These are phyloP conservation scores for Diplodus sargus DNA, from an alignment of 2,797 vertebrate genomes.

Conservation along the genomic window DNA sequence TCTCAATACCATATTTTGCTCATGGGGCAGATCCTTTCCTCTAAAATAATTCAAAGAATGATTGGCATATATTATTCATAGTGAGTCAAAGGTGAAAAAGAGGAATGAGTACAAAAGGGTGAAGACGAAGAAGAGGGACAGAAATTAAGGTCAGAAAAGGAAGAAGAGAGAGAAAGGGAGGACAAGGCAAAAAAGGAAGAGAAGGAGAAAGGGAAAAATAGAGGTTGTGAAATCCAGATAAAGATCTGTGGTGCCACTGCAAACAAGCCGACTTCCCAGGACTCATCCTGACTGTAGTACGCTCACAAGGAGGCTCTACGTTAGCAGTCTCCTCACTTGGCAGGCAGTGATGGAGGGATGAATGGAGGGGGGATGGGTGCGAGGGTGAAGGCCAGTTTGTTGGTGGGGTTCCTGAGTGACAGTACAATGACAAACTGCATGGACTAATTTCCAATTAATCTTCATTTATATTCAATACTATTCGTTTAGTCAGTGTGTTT, in stretches of 20 bases:
- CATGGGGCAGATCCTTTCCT: neutral
- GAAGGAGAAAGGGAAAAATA: neutral
- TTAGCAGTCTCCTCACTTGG: constrained; percentile 2
- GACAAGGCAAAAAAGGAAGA: neutral
- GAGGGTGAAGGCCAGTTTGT: neutral
- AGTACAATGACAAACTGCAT: neutral
- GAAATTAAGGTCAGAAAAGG: no score
- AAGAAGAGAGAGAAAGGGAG: neutral
- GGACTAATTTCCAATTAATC: neutral
- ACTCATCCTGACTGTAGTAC: constrained; percentile 21
- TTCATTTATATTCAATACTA: neutral
- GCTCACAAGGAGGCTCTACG: neutral
- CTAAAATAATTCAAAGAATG: no score
- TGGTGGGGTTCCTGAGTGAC: neutral
- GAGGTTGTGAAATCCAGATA: neutral
- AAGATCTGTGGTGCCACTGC: neutral
- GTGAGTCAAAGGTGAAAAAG: neutral
- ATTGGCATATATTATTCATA: neutral
- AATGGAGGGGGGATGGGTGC: neutral
- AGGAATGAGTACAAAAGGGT: neutral
- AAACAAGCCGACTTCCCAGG: constrained; percentile 5
- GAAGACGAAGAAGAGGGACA: neutral
- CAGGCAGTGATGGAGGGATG: neutral
- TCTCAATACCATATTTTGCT: no score
- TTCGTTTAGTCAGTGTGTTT: neutral